Base-by-base conservation (phyloP, 2,113 vertebrate genomes). In the Paradoxurus hermaphroditus region DNA sequence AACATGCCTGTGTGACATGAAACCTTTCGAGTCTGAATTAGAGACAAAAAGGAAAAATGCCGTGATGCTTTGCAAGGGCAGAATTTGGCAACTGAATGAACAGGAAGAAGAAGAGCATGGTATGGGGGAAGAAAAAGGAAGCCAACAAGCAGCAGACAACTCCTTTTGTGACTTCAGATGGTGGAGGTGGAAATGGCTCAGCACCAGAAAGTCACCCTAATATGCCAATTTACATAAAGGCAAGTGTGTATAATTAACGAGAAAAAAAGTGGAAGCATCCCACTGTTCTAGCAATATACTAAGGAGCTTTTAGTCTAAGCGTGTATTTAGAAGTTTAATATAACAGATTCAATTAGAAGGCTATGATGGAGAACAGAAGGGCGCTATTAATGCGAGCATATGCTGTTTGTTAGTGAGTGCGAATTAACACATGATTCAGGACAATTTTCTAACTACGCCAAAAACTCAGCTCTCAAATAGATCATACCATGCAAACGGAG, bases 351-450 rank as follows among this genome's bases (percentile, higher is more conserved):
- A 81, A 34, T 70, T 56, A 59, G 91, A 86, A 94, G 83, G 21
- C 86, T 51, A 27, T 49, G 67, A 78, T 75, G 78, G 51, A 72
- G 75, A 81, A 49, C 93, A 97, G 93, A 96, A 51, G 93, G 95
- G 27, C 36, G n/a, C 49, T 49, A 84, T 59, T 93, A 86, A 95
- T 2, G 44, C 89, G 93, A 92, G 75, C 96, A 97, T 97, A 97
- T 97, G 97, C 91, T 97, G 79, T 93, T 91, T 94, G 91, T 96
- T 91, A 97, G 88, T 44, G 85, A 97, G 73, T 49, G 39, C 65
- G 89, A 87, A 97, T 82, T 95, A 94, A 78, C 78, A 91, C 95
- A 91, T 49, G 85, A 97, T 72, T 94, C 86, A 67, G 94, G 96
- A 63, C 68, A 13, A 79, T 91, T 94, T 95, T 86, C 70, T 59